A percentile compares a stretch with the other conserved stretches of the same genome.
Evolutionary conservation across 92 coral and sea anemone genomes (phyloP).

Genomic region (Actinostola sp.): DNA sequence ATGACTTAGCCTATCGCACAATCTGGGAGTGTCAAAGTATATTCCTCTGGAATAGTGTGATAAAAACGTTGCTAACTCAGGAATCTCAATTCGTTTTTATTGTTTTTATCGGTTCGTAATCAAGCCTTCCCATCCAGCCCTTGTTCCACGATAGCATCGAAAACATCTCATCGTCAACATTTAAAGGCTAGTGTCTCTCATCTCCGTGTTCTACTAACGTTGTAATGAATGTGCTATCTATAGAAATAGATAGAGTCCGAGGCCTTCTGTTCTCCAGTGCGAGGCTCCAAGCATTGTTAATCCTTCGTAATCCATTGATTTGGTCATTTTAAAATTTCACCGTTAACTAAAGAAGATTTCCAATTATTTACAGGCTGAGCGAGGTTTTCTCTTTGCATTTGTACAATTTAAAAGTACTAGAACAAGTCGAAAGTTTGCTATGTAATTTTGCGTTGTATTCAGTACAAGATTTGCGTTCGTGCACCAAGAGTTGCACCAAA

Average conservation of each 20-base stretch:
- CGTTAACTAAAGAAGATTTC: no score
- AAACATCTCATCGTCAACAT: neutral
- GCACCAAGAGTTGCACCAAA: neutral
- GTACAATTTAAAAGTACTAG: neutral
- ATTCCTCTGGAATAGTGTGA: conserved; percentile 29
- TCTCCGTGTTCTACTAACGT: neutral
- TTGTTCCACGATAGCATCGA: conserved; percentile 1
- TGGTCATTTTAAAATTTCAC: neutral
- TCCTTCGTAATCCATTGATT: neutral
- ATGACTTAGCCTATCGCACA: conserved; percentile 8
- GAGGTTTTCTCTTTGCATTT: neutral
- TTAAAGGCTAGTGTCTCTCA: conserved; percentile 25
- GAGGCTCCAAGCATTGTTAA: neutral
- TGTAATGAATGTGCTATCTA: conserved; percentile 14
- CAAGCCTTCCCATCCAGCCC: conserved; percentile 26
- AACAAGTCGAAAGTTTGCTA: neutral
- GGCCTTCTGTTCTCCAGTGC: conserved; percentile 15
- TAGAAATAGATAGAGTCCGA: neutral
- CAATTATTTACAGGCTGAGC: no score
- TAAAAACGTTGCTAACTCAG: conserved; percentile 18
- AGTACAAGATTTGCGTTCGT: neutral
- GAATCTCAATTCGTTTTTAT: conserved; percentile 32
- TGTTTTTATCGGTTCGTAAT: conserved; percentile 31
- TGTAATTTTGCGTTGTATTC: neutral
- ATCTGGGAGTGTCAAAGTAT: conserved; percentile 35